Base-by-base conservation (phyloP, 2,888 invertebrate species). In the Zootermopsis nevadensis region DNA sequence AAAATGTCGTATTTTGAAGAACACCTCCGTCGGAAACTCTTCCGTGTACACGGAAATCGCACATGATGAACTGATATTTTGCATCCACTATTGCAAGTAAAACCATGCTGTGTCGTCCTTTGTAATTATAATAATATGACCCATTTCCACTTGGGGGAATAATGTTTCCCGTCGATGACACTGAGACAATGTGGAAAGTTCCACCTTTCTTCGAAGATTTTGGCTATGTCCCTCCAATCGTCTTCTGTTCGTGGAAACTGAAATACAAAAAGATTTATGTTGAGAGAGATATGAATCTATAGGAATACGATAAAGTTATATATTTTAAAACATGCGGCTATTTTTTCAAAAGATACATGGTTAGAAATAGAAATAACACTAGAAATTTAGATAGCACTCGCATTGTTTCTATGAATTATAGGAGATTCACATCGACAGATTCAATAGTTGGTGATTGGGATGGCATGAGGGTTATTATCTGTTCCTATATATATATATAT, bases 11-110 rank as follows among this genome's bases (percentile, higher is more conserved):
- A 12, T 31, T 31, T 19, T 33, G 33, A 6, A 69, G 22, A 30
- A 77, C 53, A 53, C 77, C 55, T 53, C 53, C 77, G n/a, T 77
- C 77, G 10, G 38, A 42, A n/a, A 42, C 27, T 77, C 77, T 77
- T 1, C 35, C 77, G 31, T 77, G 53, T 48, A 22, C 55, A 19
- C 31, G 55, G 19, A 77, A 35, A 55, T 77, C 77, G n/a, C 27
- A 27, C 53, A 53, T 30, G 2, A 77, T 12, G 55, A 53, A 42
- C 10, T 30, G 15, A n/a, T 53, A 77, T 15, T 77, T 30, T 53
- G 53, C 53, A 77, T 77, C 55, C 12, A 53, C 53, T 31, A 77
- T 53, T 10, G 27, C 77, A 12, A 77, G 15, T 30, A 77, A 30
- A 38, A 53, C 27, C 27, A 27, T 27, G 77, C 77, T 77, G n/a